Percentiles rank a stretch among this genome's conserved stretches.
Conservation (phyloP, 2,797 vertebrate species). For the Hipposideros larvatus region DNA sequence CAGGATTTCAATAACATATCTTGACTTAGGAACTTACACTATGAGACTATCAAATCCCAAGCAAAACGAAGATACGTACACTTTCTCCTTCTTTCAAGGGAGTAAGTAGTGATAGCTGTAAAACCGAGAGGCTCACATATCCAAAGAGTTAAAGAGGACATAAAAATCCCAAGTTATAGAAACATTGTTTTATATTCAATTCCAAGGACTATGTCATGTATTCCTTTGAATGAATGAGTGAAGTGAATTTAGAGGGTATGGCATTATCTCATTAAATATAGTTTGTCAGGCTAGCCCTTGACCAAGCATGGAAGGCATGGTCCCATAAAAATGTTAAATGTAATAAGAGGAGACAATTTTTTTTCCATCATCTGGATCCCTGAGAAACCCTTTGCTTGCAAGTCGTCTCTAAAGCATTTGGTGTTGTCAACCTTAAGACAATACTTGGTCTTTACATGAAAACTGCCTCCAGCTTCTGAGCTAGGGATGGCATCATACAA, state of each 20-base stretch:
- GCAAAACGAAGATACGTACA: background rate
- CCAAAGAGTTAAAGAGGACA: background rate
- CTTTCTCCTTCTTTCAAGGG: background rate
- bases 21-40: background rate
- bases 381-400: background rate
- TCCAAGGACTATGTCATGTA: background rate
- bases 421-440: background rate
- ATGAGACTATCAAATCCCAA: slow-evolving; percentile 19
- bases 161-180: slow-evolving; percentile 5
- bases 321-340: background rate
- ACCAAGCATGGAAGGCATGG: background rate
- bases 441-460: background rate
- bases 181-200: slow-evolving; percentile 24
- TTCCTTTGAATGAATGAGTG: background rate
- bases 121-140: background rate
- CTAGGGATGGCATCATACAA: background rate
- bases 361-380: background rate
- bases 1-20: background rate
- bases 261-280: background rate
- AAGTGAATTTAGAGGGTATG: background rate
- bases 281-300: background rate
- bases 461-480: background rate
- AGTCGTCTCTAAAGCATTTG: background rate
- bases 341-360: background rate
- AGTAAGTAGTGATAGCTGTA: background rate